Conservation (phyloP, 2,888 invertebrate genomes). For the Idaea dimidiata region DNA sequence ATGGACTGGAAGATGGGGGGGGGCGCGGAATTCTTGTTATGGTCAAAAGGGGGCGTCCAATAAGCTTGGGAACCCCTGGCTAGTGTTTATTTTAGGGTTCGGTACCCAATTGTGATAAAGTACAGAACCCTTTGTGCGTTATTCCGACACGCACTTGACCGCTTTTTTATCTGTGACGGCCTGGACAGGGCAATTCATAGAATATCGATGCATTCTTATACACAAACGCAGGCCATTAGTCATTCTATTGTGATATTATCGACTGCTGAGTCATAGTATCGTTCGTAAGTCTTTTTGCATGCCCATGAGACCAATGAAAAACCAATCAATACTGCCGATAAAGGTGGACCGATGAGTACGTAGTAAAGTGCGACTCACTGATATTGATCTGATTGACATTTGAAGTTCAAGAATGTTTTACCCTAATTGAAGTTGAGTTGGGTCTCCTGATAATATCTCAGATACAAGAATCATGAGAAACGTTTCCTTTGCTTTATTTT, state of each 20-base stretch:
- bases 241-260: constrained; percentile 54
- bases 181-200: constrained; percentile 56
- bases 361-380: constrained; percentile 35
- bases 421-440: constrained; percentile 25
- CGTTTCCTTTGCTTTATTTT: neutral
- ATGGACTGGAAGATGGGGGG: no score
- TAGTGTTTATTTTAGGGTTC: no score
- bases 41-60: no score
- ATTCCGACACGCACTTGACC: neutral
- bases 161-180: constrained; percentile 45
- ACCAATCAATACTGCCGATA: constrained; percentile 34
- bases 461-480: neutral
- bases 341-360: constrained; percentile 37
- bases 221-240: constrained; percentile 46
- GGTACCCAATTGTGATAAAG: no score
- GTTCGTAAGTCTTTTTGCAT: constrained; percentile 58
- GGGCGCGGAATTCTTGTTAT: no score
- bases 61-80: no score
- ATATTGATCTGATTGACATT: constrained; percentile 38
- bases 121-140: no score
- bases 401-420: constrained; percentile 33
- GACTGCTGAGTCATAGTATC: constrained; percentile 54
- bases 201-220: constrained; percentile 50
- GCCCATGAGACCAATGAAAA: constrained; percentile 38
- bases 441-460: constrained; percentile 18